Evolutionary conservation across 2,113 vertebrate species (phyloP), one percentile per base, ranked within the genome.

Genomic region (Leiothrix lutea): DNA sequence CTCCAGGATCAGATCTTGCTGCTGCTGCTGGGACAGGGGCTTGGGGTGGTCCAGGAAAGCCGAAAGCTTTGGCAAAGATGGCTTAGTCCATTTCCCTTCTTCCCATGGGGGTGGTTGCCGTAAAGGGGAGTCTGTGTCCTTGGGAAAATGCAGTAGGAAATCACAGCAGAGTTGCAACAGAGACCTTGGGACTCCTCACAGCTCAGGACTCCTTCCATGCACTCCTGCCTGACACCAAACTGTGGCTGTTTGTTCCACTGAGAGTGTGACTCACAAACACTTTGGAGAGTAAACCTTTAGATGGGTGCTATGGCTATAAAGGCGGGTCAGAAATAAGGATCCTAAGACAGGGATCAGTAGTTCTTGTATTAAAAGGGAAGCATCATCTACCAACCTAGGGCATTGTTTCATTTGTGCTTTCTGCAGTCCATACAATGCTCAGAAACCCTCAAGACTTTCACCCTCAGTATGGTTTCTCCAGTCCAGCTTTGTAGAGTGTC

Each of bases 181-280:
- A 73, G 24, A 20, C 29, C 40, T 45, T 54, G 23, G 16, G 13
- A 69, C 19, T 7, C 3, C 24, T 51, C 17, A 40, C 12, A 51
- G 8, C 19, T 38, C 3, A 2, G 5, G 5, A 6, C 9, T 35
- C 33, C 20, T 58, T 78, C 53, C 36, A 12, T 0, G 0, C 21
- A 61, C 3, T n/a, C 8, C 7, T 78, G 16, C 21, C 11, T 16
- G 17, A 9, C 36, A 20, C 12, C 31, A 90, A 10, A 78, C 4
- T 48, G 42, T 1, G 1, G 1, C 9, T 40, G 3, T 40, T 64
- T 33, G 18, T 12, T 58, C 31, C 33, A 24, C 42, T 66, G 24
- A 38, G 22, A 22, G 6, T 26, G 7, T 57, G 31, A 11, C 35
- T 79, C 57, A 25, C 22, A 57, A 17, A 9, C 6, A 25, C 71